Evolutionary conservation across 2,888 invertebrate species (phyloP).

Genomic region (Cactoblastis cactorum): DNA sequence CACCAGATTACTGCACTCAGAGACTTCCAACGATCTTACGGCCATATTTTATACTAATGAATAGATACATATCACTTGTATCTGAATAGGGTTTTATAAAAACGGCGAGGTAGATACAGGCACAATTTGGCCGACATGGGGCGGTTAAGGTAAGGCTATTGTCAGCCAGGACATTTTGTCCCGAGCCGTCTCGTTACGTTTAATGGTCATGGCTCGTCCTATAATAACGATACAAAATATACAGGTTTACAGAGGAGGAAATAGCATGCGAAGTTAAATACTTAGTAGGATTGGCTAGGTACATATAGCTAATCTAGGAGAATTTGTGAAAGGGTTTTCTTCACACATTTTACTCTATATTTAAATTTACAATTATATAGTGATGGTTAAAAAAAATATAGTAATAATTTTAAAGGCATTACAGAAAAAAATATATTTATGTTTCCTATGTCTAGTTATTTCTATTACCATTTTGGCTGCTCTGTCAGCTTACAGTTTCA

Average conservation of each 20-base stretch:
- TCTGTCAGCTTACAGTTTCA: too few species aligned
- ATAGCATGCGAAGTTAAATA: background rate
- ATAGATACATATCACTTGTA: background rate
- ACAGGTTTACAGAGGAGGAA: background rate
- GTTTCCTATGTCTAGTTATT: too few species aligned
- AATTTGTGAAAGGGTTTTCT: too few species aligned
- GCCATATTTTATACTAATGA: background rate
- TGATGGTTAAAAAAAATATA: too few species aligned
- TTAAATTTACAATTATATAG: too few species aligned
- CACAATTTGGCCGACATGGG: slow-evolving; percentile 8
- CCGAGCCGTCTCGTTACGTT: slow-evolving; percentile 64
- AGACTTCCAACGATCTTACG: too few species aligned
- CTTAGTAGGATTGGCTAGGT: too few species aligned
- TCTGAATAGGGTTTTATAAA: slow-evolving; percentile 2
- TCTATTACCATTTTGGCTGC: too few species aligned
- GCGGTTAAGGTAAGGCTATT: slow-evolving; percentile 32
- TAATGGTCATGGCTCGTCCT: slow-evolving; percentile 61
- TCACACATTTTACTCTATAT: too few species aligned
- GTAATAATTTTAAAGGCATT: too few species aligned
- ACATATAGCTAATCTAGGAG: background rate
- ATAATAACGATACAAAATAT: slow-evolving; percentile 40
- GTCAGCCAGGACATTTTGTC: slow-evolving; percentile 63
- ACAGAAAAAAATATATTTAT: too few species aligned
- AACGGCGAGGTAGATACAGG: background rate
- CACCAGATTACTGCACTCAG: too few species aligned